Percentiles rank a stretch among this genome's conserved stretches.
phyloP scores from a whole-genome alignment of 2,888 invertebrate species.

The Platycnemis pennipes region DNA sequence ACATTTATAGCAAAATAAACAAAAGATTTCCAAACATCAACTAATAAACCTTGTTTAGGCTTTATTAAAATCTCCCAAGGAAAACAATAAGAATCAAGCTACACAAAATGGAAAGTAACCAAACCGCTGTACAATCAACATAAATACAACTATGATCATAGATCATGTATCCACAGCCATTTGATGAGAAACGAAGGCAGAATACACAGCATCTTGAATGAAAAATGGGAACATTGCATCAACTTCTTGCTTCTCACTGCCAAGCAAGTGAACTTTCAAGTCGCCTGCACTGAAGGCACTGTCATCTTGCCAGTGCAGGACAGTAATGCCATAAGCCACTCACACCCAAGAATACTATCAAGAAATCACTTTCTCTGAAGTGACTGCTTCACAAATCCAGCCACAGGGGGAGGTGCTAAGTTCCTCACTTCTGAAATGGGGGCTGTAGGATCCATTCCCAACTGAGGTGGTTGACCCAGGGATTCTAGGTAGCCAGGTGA shows the following conservation, averaged over 20 bases:
- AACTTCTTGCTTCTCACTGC: not conserved
- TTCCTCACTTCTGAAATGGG: slow-evolving; percentile 78
- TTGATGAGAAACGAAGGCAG: slow-evolving; percentile 44
- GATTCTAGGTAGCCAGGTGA: slow-evolving; percentile 45
- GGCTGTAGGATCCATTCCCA: slow-evolving; percentile 80
- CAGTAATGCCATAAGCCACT: slow-evolving; percentile 9
- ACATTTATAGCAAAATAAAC: not conserved
- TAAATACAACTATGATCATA: slow-evolving; percentile 28
- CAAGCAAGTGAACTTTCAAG: not conserved
- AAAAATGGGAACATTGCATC: not conserved
- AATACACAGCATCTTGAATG: not conserved
- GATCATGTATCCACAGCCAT: slow-evolving; percentile 57
- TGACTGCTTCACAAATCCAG: slow-evolving; percentile 79
- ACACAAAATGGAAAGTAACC: slow-evolving; percentile 33
- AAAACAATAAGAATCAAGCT: slow-evolving; percentile 46
- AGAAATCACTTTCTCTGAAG: slow-evolving; percentile 49
- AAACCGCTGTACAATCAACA: slow-evolving; percentile 23
- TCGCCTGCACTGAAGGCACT: not conserved
- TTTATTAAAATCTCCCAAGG: slow-evolving; percentile 47
- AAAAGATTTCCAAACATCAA: not conserved
- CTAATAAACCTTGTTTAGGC: slow-evolving; percentile 35
- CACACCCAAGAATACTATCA: not conserved
- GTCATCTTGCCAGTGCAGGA: not conserved
- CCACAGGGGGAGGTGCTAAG: slow-evolving; percentile 81
- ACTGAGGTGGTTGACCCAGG: slow-evolving; percentile 45